A percentile compares a stretch with the other conserved stretches of the same genome.
These are phyloP conservation scores for Antechinus stuartii DNA, from an alignment of 2,113 vertebrate genomes.

Conservation along the genomic window DNA sequence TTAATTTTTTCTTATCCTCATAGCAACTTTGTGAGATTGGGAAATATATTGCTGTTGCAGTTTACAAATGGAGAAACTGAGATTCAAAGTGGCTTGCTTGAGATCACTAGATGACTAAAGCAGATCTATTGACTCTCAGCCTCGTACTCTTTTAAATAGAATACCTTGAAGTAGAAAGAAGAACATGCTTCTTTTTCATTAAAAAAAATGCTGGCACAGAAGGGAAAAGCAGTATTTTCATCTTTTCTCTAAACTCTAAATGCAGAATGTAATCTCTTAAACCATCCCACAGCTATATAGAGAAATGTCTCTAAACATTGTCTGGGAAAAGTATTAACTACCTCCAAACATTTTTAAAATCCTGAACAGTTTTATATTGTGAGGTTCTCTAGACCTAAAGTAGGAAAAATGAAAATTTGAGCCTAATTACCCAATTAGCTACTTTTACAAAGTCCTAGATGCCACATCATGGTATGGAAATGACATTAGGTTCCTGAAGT, in stretches of 20 bases:
- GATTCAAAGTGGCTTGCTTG: background rate
- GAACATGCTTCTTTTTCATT: background rate
- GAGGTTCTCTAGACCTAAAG: background rate
- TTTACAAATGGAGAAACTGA: slow-evolving; percentile 11
- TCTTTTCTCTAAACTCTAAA: background rate
- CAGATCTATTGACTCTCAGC: background rate
- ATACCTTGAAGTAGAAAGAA: background rate
- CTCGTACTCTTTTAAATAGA: background rate
- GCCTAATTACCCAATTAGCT: background rate
- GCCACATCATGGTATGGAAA: background rate
- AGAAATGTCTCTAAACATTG: background rate
- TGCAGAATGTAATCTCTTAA: background rate
- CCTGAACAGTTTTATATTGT: background rate
- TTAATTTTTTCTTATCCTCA: background rate
- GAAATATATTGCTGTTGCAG: background rate
- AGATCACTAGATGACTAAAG: background rate
- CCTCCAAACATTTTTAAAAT: background rate
- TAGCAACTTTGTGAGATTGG: background rate
- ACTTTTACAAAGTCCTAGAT: background rate
- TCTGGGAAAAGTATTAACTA: background rate
- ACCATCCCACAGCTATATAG: background rate
- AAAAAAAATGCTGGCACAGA: background rate
- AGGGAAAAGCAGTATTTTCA: background rate
- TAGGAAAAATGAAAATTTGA: background rate
- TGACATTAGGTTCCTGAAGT: background rate